Evolutionary conservation across 1,140 invertebrate genomes (phyloP).

Genomic region (Apis cerana): DNA sequence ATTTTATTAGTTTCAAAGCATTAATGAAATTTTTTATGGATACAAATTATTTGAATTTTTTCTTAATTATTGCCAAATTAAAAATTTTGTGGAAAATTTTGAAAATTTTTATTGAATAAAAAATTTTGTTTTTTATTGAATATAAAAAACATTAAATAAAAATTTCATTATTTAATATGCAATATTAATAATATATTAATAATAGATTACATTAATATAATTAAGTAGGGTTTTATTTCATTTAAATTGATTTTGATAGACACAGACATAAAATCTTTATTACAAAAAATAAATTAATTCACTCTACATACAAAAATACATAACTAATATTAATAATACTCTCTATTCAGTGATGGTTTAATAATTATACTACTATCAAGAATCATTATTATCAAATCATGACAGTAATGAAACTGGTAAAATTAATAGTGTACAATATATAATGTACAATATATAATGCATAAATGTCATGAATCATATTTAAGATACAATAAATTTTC

Average conservation of each 20-base stretch:
- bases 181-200: neutral
- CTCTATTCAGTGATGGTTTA: slow-evolving; percentile 69
- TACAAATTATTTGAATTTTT: no score
- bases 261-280: slow-evolving; percentile 75
- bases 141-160: no score
- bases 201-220: neutral
- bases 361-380: slow-evolving; percentile 58
- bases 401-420: slow-evolving; percentile 47
- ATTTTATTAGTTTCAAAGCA: no score
- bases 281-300: slow-evolving; percentile 78
- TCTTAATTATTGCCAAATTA: no score
- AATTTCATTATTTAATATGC: no score
- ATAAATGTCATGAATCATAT: slow-evolving; percentile 17
- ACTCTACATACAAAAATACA: slow-evolving; percentile 75
- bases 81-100: no score
- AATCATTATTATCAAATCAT: slow-evolving; percentile 43
- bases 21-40: no score
- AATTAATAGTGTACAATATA: slow-evolving; percentile 57
- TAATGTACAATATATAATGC: slow-evolving; percentile 50
- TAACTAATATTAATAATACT: slow-evolving; percentile 77
- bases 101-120: no score
- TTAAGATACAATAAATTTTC: slow-evolving; percentile 15
- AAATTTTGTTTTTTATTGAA: no score
- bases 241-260: slow-evolving; percentile 26
- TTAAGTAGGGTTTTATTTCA: neutral